A percentile compares a stretch with the other conserved stretches of the same genome.
phyloP scores from a whole-genome alignment of 1,140 invertebrate genomes.

The Elymnias hypermnestra region DNA sequence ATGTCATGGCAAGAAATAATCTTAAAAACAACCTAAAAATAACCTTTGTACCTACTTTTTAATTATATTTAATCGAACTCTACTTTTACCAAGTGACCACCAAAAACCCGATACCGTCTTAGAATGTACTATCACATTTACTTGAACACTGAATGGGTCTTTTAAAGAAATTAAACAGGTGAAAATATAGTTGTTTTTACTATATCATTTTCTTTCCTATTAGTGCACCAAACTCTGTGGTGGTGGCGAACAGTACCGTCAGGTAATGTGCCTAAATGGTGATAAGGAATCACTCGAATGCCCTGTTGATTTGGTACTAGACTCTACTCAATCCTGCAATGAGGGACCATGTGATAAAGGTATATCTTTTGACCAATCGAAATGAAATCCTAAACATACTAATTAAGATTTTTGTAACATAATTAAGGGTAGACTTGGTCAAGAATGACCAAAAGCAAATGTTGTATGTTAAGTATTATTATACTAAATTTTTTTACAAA shows the following conservation, averaged over 20 bases:
- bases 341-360: slow-evolving; percentile 78
- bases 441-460: too few relatives aligned
- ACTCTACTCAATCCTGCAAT: slow-evolving; percentile 85
- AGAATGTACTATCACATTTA: too few relatives aligned
- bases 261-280: slow-evolving; percentile 88
- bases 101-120: too few relatives aligned
- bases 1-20: too few relatives aligned
- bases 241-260: slow-evolving; percentile 84
- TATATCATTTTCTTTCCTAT: slow-evolving; percentile 6
- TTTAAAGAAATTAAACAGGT: not conserved
- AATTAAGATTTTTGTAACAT: too few relatives aligned
- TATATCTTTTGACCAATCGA: slow-evolving; percentile 4
- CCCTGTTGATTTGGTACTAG: slow-evolving; percentile 79
- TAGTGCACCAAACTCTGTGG: slow-evolving; percentile 90
- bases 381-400: not conserved
- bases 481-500: too few relatives aligned
- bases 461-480: too few relatives aligned
- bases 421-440: too few relatives aligned
- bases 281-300: slow-evolving; percentile 80
- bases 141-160: not conserved
- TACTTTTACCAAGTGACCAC: too few relatives aligned
- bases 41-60: too few relatives aligned
- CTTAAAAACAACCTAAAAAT: too few relatives aligned
- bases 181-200: not conserved
- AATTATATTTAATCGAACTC: too few relatives aligned